Conservation (phyloP, 2,888 invertebrate species). For the Troilus luridus region DNA sequence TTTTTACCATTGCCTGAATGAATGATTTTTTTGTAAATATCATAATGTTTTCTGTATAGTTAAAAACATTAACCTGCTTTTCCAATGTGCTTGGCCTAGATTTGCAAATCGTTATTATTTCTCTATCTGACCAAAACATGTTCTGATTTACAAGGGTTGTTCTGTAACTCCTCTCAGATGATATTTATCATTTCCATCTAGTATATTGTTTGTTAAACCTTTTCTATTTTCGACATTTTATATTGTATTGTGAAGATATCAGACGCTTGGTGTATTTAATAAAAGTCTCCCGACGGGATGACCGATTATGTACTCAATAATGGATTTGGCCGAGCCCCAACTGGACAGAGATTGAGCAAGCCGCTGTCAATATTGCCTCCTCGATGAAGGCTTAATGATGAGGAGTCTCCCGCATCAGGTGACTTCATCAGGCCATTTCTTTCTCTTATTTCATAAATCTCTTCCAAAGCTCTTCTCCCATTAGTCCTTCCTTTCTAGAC, state of each 20-base stretch:
- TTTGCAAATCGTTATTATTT: too few relatives aligned
- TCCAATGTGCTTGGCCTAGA: too few relatives aligned
- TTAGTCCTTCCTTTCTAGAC: conserved; percentile 20
- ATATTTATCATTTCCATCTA: background rate
- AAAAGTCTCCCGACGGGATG: background rate
- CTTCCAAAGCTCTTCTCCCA: conserved; percentile 21
- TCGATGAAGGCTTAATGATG: background rate
- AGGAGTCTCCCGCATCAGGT: background rate
- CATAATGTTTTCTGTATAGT: too few relatives aligned
- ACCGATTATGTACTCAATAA: conserved; percentile 44
- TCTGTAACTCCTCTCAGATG: too few relatives aligned
- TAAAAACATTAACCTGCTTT: too few relatives aligned
- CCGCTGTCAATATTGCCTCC: conserved; percentile 25
- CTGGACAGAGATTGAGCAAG: background rate
- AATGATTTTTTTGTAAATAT: too few relatives aligned
- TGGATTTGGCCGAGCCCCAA: background rate
- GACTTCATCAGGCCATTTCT: conserved; percentile 31
- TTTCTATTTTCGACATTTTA: background rate
- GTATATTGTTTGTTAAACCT: background rate
- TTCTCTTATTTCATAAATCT: conserved; percentile 35
- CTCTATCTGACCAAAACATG: too few relatives aligned
- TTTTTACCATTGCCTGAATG: too few relatives aligned
- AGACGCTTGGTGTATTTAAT: background rate
- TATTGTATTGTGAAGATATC: background rate
- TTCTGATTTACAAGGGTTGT: too few relatives aligned